A percentile compares a stretch with the other conserved stretches of the same genome.
Evolutionary conservation across 2,113 vertebrate genomes (phyloP).

Genomic region (rat (Rattus norvegicus)): GRCr8 NC_086023.1:123774501-123775000

Average conservation of each 20-base stretch:
- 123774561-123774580: too few relatives aligned
- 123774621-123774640: neutral
- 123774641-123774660: accelerated
- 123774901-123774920: neutral
- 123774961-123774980: neutral
- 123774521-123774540: neutral
- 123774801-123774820: neutral
- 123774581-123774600: neutral
- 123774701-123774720: neutral
- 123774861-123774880: neutral
- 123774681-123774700: neutral
- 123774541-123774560: neutral
- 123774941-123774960: neutral
- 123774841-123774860: neutral
- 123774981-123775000: neutral
- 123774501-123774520: neutral
- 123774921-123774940: neutral
- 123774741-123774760: neutral
- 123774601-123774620: neutral
- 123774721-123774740: neutral
- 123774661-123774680: neutral
- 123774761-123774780: neutral
- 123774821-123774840: neutral
- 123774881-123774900: neutral
- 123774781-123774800: neutral